phyloP scores from a whole-genome alignment of 2,888 invertebrate species.

The Iphiclides podalirius region DNA sequence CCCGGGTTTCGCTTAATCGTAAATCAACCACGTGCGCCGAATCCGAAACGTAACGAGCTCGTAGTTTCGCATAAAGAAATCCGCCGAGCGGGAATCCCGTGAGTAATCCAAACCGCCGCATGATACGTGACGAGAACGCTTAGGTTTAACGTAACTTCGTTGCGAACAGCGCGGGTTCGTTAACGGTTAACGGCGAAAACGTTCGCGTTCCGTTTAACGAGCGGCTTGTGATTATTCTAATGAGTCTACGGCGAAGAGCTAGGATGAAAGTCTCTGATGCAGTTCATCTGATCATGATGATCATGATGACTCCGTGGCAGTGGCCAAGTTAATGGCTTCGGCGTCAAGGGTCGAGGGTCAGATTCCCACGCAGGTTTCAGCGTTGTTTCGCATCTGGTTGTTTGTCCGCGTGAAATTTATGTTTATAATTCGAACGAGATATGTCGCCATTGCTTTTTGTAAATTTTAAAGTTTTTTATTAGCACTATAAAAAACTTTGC shows the following conservation, averaged over 20 bases:
- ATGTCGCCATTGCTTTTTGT: too few relatives aligned
- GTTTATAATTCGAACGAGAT: too few relatives aligned
- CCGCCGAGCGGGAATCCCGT: slow-evolving; percentile 56
- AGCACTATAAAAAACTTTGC: too few relatives aligned
- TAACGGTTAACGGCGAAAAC: neutral
- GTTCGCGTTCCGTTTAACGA: slow-evolving; percentile 7
- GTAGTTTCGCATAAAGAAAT: slow-evolving; percentile 38
- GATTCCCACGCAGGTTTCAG: too few relatives aligned
- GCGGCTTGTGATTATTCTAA: slow-evolving; percentile 17
- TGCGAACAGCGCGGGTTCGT: slow-evolving; percentile 4
- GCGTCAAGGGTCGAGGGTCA: too few relatives aligned
- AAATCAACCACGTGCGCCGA: slow-evolving; percentile 59
- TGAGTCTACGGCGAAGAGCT: too few relatives aligned
- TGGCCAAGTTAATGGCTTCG: too few relatives aligned
- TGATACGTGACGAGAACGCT: slow-evolving; percentile 65
- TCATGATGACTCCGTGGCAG: too few relatives aligned
- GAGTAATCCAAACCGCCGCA: slow-evolving; percentile 63
- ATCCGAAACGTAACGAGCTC: slow-evolving; percentile 46
- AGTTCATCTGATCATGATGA: too few relatives aligned
- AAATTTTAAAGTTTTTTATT: too few relatives aligned
- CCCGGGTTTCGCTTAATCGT: slow-evolving; percentile 56
- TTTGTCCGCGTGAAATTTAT: too few relatives aligned
- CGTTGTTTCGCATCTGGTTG: too few relatives aligned
- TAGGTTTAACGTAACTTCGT: slow-evolving; percentile 38
- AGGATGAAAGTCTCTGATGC: neutral